Evolutionary conservation across 2,113 vertebrate species (phyloP).

Genomic region (Arvicanthis niloticus): DNA sequence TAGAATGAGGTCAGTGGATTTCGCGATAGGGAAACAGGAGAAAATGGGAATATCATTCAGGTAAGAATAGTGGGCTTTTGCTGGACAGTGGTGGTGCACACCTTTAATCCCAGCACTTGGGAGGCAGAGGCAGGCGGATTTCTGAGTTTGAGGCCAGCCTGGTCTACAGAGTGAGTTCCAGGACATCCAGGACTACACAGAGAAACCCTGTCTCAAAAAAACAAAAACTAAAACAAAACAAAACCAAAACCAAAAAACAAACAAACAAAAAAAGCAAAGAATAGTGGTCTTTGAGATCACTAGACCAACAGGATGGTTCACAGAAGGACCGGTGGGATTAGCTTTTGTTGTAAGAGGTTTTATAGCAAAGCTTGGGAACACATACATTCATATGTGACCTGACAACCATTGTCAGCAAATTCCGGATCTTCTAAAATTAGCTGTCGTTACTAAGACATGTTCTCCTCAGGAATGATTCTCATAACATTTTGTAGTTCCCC

Average conservation of each 20-base stretch:
- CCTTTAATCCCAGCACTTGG: too few relatives aligned
- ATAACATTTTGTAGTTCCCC: constrained; percentile 27
- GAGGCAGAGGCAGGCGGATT: too few relatives aligned
- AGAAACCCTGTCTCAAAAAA: too few relatives aligned
- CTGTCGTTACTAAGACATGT: constrained; percentile 18
- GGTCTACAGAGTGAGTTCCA: too few relatives aligned
- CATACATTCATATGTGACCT: constrained; percentile 25
- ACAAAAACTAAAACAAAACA: too few relatives aligned
- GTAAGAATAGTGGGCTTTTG: constrained; percentile 29
- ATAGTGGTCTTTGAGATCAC: constrained; percentile 40
- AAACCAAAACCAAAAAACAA: too few relatives aligned
- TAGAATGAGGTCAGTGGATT: constrained; percentile 53
- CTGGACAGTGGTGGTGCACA: too few relatives aligned
- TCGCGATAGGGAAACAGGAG: not conserved
- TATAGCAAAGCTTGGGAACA: constrained; percentile 30
- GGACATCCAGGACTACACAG: too few relatives aligned
- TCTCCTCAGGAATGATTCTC: constrained; percentile 28
- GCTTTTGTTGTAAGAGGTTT: constrained; percentile 15
- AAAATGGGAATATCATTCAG: constrained; percentile 41
- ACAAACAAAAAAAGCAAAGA: not conserved
- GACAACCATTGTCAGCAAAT: constrained; percentile 32
- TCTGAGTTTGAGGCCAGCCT: too few relatives aligned
- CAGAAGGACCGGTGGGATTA: not conserved
- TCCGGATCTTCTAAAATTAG: constrained; percentile 56
- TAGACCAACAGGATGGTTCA: constrained; percentile 4